Evolutionary conservation across 2,797 vertebrate genomes (phyloP).

Genomic region (Clamator glandarius): DNA sequence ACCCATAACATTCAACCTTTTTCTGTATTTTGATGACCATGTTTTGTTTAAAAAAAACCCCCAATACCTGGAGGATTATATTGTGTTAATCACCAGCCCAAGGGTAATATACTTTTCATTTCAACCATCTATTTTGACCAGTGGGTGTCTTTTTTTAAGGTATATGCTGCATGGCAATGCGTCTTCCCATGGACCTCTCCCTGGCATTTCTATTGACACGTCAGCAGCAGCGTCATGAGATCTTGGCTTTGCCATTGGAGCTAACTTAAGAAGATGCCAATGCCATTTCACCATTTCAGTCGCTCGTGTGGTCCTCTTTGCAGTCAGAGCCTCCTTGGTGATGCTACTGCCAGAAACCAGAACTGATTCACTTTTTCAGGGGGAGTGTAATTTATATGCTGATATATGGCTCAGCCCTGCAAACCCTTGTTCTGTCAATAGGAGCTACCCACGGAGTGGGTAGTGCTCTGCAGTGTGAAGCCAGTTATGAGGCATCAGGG

Average conservation of each 20-base stretch:
- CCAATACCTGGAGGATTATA: neutral
- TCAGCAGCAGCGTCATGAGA: neutral
- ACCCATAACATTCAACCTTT: neutral
- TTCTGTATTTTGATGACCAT: neutral
- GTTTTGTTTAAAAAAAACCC: neutral
- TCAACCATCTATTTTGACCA: neutral
- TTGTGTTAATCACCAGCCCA: neutral
- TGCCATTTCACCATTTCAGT: neutral
- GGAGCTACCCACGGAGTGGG: neutral
- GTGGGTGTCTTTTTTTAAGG: conserved; percentile 1
- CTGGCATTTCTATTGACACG: neutral
- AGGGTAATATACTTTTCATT: conserved; percentile 27
- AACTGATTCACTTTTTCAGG: neutral
- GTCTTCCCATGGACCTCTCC: neutral
- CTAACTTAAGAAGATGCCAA: neutral
- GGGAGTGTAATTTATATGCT: neutral
- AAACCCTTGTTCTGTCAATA: neutral
- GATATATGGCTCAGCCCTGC: neutral
- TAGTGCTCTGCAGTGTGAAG: neutral
- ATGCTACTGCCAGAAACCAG: neutral
- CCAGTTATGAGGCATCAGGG: neutral
- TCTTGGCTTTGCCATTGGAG: neutral
- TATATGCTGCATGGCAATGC: neutral
- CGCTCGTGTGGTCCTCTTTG: neutral
- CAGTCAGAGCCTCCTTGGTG: neutral